phyloP scores from a whole-genome alignment of 2,888 invertebrate genomes.

The Trichopria drosophilae region DNA sequence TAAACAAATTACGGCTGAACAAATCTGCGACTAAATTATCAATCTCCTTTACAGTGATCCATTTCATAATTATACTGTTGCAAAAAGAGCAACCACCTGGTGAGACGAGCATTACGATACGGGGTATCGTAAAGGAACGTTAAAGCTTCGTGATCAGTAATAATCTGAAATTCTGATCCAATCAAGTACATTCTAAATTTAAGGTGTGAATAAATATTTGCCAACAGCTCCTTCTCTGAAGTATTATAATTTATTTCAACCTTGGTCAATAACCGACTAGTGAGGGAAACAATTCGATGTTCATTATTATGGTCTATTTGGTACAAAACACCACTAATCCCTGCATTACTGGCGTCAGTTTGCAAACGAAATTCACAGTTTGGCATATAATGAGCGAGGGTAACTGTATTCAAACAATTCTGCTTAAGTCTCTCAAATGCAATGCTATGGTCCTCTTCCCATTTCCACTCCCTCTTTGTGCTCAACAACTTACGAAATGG shows the following conservation, averaged over 20 bases:
- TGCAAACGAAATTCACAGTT: slow-evolving; percentile 33
- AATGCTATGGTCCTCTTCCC: not conserved
- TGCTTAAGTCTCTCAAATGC: not conserved
- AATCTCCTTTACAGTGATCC: slow-evolving; percentile 34
- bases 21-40: slow-evolving; percentile 39
- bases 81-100: slow-evolving; percentile 38
- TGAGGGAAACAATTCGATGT: slow-evolving; percentile 31
- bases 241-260: slow-evolving; percentile 34
- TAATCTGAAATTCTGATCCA: slow-evolving; percentile 40
- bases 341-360: too few relatives aligned
- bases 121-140: slow-evolving; percentile 38
- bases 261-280: slow-evolving; percentile 30
- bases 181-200: slow-evolving; percentile 40
- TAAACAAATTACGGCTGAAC: slow-evolving; percentile 26
- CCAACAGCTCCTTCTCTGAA: slow-evolving; percentile 39
- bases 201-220: slow-evolving; percentile 33
- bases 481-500: not conserved
- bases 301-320: slow-evolving; percentile 11
- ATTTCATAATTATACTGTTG: slow-evolving; percentile 39
- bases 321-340: too few relatives aligned
- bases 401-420: slow-evolving; percentile 13
- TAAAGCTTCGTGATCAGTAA: too few relatives aligned
- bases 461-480: not conserved
- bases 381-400: slow-evolving; percentile 16
- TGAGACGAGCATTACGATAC: slow-evolving; percentile 34